phyloP scores from a whole-genome alignment of 2,888 invertebrate genomes.

The Morpho helenor region DNA sequence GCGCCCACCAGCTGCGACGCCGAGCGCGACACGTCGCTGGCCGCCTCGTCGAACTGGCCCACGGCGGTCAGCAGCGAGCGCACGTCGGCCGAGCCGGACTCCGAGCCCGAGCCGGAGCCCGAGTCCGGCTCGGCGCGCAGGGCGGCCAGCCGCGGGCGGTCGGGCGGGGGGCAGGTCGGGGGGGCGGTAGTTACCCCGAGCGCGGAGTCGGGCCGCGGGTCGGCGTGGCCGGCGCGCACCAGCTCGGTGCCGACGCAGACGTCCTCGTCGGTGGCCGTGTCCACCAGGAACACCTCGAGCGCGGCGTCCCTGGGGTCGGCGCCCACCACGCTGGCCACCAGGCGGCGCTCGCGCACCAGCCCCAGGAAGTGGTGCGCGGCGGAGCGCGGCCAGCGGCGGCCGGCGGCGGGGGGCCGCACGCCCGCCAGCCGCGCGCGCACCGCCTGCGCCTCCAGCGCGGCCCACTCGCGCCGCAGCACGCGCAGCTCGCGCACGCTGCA shows the following conservation, averaged over 20 bases:
- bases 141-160: conserved; percentile 1
- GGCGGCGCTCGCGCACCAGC: conserved; percentile 46
- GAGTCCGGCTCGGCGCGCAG: conserved; percentile 11
- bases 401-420: conserved; percentile 55
- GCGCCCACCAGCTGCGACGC: conserved; percentile 45
- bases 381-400: conserved; percentile 66
- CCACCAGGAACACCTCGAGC: conserved; percentile 68
- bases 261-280: conserved; percentile 68
- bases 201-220: conserved; percentile 42
- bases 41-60: conserved; percentile 16
- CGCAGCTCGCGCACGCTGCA: conserved; percentile 40
- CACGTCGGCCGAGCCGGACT: conserved; percentile 15
- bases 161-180: conserved; percentile 1
- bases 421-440: conserved; percentile 70
- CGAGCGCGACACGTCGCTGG: conserved; percentile 47
- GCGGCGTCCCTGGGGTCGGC: conserved; percentile 22
- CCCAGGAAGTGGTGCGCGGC: conserved; percentile 56
- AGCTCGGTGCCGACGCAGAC: conserved; percentile 69
- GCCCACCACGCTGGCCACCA: conserved; percentile 53
- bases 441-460: conserved; percentile 69
- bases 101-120: conserved; percentile 22
- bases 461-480: conserved; percentile 59
- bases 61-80: conserved; percentile 41
- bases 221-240: conserved; percentile 71
- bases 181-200: conserved; percentile 46